phyloP scores from a whole-genome alignment of 2,888 invertebrate species.

The Cephus sareptanus region DNA sequence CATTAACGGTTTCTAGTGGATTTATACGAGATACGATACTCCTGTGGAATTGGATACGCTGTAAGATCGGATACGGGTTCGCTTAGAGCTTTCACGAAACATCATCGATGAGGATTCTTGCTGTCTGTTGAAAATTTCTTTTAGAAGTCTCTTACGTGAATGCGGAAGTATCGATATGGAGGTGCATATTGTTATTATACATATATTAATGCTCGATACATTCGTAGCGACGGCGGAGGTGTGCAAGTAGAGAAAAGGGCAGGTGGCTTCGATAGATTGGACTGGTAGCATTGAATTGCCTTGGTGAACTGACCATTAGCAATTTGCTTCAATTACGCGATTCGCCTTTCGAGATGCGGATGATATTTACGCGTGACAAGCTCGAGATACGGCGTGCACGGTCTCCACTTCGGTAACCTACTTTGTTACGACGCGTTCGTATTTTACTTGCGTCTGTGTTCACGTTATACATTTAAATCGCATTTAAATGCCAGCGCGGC shows the following conservation, averaged over 20 bases:
- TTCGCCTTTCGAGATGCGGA: conserved; percentile 51
- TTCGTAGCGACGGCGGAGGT: not conserved
- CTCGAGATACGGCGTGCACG: conserved; percentile 21
- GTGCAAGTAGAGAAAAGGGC: not conserved
- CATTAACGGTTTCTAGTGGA: not conserved
- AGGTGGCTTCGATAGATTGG: not conserved
- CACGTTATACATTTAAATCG: not conserved
- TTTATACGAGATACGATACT: not conserved
- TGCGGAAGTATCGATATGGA: not conserved
- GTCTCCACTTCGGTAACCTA: conserved; percentile 46
- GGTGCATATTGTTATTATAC: not conserved
- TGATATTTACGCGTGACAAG: conserved; percentile 55
- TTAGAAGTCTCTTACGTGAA: not conserved
- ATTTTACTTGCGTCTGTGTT: not conserved
- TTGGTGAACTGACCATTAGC: conserved; percentile 45
- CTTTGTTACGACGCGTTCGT: conserved; percentile 11
- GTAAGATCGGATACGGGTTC: not conserved
- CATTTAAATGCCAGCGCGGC: not conserved
- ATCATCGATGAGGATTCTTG: not conserved
- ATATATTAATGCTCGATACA: not conserved
- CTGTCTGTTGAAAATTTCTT: not conserved
- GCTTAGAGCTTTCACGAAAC: not conserved
- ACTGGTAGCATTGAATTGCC: not conserved
- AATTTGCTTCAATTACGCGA: conserved; percentile 57
- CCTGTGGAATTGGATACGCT: not conserved